Percentiles rank a stretch among this genome's conserved stretches.
These are phyloP conservation scores for Lathamus discolor DNA, from an alignment of 2,113 vertebrate species.

Conservation along the genomic window DNA sequence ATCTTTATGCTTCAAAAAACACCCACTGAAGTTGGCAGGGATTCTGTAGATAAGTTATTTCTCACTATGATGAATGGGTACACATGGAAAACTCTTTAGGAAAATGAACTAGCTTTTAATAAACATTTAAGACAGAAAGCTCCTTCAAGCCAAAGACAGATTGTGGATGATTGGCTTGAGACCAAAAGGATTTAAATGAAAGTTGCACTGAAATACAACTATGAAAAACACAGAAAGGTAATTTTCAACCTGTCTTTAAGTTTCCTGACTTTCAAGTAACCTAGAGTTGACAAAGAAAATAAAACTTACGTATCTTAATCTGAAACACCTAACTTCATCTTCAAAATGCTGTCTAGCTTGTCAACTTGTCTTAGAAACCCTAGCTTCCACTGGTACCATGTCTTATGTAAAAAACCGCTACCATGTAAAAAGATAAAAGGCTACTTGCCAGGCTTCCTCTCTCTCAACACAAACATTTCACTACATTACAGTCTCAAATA, in stretches of 20 bases:
- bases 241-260: not conserved
- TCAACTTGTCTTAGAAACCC: not conserved
- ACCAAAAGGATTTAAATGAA: not conserved
- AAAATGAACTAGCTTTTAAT: not conserved
- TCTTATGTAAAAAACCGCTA: fast-evolving
- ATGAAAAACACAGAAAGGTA: not conserved
- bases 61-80: not conserved
- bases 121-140: not conserved
- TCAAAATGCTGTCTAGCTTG: not conserved
- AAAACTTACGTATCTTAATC: not conserved
- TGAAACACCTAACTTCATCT: not conserved
- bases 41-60: not conserved
- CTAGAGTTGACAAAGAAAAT: not conserved
- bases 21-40: not conserved
- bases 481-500: not conserved
- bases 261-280: not conserved
- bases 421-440: not conserved
- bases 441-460: not conserved
- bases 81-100: not conserved
- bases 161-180: not conserved
- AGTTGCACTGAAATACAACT: not conserved
- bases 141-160: not conserved
- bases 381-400: not conserved
- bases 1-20: not conserved
- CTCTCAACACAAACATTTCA: not conserved